Percentiles rank a stretch among this genome's conserved stretches.
Conservation (phyloP, 2,797 vertebrate species). For the Champsocephalus esox region DNA sequence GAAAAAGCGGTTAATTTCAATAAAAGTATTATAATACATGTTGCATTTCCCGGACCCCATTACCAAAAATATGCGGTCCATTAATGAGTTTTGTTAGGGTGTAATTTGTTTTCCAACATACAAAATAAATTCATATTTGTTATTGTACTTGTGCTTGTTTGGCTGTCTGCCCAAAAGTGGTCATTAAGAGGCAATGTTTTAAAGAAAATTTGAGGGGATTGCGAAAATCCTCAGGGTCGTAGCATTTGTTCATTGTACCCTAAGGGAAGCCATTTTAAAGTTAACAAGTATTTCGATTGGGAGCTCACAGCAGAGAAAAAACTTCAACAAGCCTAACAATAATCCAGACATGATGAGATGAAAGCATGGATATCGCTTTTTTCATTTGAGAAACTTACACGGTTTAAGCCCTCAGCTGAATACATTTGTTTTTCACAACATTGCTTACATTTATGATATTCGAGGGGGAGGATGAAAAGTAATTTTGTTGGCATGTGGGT, state of each 20-base stretch:
- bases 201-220: background rate
- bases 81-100: constrained; percentile 14
- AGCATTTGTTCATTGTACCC: constrained; percentile 30
- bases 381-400: background rate
- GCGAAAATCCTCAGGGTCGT: background rate
- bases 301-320: background rate
- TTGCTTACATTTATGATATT: constrained; percentile 2
- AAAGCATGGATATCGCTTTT: constrained; percentile 1
- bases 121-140: constrained; percentile 15
- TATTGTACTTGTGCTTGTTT: constrained; percentile 19
- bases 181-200: constrained; percentile 11
- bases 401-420: constrained; percentile 5
- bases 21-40: constrained; percentile 8
- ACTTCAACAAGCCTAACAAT: background rate
- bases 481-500: background rate
- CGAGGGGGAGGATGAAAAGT: constrained; percentile 2
- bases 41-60: constrained; percentile 6
- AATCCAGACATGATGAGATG: constrained; percentile 14
- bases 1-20: constrained; percentile 4
- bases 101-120: constrained; percentile 29
- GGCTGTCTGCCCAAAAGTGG: constrained; percentile 3
- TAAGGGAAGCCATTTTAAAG: constrained; percentile 4
- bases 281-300: constrained; percentile 1
- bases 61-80: constrained; percentile 14
- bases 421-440: constrained; percentile 2